phyloP scores from a whole-genome alignment of 2,888 invertebrate species.

The Phaonia tiefii region DNA sequence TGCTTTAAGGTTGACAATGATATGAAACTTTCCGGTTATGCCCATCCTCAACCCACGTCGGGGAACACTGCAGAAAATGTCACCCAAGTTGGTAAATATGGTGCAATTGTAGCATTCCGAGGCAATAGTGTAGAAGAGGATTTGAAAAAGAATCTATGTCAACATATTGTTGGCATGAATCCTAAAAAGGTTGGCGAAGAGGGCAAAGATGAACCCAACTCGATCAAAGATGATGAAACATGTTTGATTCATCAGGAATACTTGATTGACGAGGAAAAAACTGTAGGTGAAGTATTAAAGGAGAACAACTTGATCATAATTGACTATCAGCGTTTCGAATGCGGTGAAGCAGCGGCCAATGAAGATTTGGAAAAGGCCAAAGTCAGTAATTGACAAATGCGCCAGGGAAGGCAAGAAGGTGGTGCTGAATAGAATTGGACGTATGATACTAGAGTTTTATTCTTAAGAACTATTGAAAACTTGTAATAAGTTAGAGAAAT shows the following conservation, averaged over 20 bases:
- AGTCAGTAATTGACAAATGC: slow-evolving; percentile 71
- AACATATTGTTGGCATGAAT: slow-evolving; percentile 95
- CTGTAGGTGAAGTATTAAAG: slow-evolving; percentile 87
- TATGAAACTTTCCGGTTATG: slow-evolving; percentile 84
- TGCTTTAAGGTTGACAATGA: slow-evolving; percentile 85
- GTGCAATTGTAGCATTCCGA: slow-evolving; percentile 89
- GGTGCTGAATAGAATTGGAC: no score
- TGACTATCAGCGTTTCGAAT: slow-evolving; percentile 93
- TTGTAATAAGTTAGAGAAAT: background rate
- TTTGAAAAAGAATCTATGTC: slow-evolving; percentile 89
- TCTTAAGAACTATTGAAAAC: background rate
- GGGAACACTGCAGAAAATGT: slow-evolving; percentile 76
- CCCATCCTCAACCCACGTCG: slow-evolving; percentile 87
- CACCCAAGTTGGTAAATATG: slow-evolving; percentile 90
- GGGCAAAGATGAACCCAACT: slow-evolving; percentile 83
- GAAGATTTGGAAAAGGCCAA: slow-evolving; percentile 72
- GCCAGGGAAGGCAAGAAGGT: background rate
- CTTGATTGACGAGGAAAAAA: slow-evolving; percentile 88
- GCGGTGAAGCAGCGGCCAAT: slow-evolving; percentile 84
- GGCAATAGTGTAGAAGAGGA: slow-evolving; percentile 80
- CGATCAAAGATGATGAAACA: slow-evolving; percentile 88
- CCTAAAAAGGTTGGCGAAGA: slow-evolving; percentile 88
- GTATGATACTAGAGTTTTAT: background rate
- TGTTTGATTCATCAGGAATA: slow-evolving; percentile 93
- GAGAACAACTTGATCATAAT: slow-evolving; percentile 85